Evolutionary conservation across 1,140 invertebrate species (phyloP).

Genomic region (Neuroterus valhalla): DNA sequence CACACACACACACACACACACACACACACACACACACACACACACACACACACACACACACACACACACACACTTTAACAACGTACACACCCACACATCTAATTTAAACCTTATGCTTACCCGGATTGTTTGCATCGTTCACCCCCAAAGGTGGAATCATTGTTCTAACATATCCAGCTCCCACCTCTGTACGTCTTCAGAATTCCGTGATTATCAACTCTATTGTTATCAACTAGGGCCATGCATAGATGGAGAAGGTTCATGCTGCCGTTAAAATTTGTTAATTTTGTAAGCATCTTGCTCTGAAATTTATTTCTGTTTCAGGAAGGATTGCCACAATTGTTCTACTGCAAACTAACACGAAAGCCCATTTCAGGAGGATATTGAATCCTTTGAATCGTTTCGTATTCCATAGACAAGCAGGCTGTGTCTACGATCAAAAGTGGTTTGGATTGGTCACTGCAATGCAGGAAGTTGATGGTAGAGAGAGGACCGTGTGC

Average conservation of each 20-base stretch:
- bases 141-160: not conserved
- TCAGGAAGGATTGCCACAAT: not conserved
- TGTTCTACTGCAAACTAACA: not conserved
- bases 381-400: slow-evolving; percentile 6
- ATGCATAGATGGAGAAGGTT: not conserved
- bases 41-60: no score
- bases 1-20: no score
- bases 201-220: no score
- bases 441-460: slow-evolving; percentile 23
- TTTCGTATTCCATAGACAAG: slow-evolving; percentile 12
- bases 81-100: not conserved
- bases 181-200: no score
- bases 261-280: not conserved
- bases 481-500: not conserved
- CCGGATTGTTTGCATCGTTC: slow-evolving; percentile 5
- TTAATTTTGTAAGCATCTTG: not conserved
- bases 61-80: no score
- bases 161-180: not conserved
- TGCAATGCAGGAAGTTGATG: slow-evolving; percentile 12
- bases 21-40: no score
- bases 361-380: slow-evolving; percentile 9
- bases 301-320: not conserved
- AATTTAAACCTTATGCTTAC: slow-evolving; percentile 6
- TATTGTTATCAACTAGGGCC: no score
- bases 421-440: slow-evolving; percentile 3